A percentile compares a stretch with the other conserved stretches of the same genome.
Evolutionary conservation across 2,888 invertebrate species (phyloP).

Genomic region (Arge pagana): DNA sequence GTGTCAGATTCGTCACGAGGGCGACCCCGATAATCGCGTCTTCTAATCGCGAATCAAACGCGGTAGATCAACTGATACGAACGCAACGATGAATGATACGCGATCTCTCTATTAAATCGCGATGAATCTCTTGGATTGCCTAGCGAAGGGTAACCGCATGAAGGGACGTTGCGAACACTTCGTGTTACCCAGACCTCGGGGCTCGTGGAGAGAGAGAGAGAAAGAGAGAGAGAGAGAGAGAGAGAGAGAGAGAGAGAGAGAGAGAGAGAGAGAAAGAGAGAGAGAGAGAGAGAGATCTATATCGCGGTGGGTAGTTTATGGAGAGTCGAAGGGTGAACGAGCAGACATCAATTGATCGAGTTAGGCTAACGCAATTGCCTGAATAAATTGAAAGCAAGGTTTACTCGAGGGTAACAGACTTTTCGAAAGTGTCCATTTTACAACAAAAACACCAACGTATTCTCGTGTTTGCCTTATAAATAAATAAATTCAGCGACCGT

Average conservation of each 20-base stretch:
- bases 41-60: too few species aligned
- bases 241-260: too few species aligned
- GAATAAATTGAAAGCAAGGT: constrained; percentile 26
- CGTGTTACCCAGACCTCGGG: constrained; percentile 14
- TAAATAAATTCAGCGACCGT: too few species aligned
- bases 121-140: constrained; percentile 42
- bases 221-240: constrained; percentile 15
- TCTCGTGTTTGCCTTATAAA: too few species aligned
- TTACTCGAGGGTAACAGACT: too few species aligned
- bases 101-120: constrained; percentile 40
- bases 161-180: too few species aligned
- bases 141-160: constrained; percentile 1
- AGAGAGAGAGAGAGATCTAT: constrained; percentile 9
- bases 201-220: constrained; percentile 18
- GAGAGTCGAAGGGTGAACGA: constrained; percentile 16
- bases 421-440: too few species aligned
- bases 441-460: too few species aligned
- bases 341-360: constrained; percentile 46
- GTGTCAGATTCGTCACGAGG: too few species aligned
- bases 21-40: background rate
- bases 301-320: constrained; percentile 17
- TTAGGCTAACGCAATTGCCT: constrained; percentile 52
- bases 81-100: too few species aligned
- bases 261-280: too few species aligned
- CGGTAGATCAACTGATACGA: too few species aligned